phyloP scores from a whole-genome alignment of 2,797 vertebrate species.

The Hydrophis major region DNA sequence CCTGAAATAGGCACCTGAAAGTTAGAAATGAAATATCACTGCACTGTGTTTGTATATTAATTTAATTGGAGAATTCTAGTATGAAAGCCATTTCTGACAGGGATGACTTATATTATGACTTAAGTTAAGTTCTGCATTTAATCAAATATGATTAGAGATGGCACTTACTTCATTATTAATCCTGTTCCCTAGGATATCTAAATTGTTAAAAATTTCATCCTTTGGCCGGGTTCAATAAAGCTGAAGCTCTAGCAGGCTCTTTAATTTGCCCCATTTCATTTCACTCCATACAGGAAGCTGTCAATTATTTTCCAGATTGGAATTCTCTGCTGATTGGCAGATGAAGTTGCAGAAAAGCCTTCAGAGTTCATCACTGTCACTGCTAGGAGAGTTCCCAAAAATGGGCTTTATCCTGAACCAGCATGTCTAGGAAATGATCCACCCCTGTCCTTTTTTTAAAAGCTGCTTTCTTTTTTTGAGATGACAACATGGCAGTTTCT shows the following conservation, averaged over 20 bases:
- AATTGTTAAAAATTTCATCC: neutral
- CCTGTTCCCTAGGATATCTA: neutral
- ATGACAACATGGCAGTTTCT: neutral
- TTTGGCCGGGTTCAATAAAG: neutral
- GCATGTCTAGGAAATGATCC: neutral
- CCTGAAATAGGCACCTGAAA: neutral
- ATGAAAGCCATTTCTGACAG: neutral
- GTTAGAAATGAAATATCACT: neutral
- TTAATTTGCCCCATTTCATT: neutral
- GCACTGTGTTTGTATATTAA: neutral
- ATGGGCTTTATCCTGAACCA: neutral
- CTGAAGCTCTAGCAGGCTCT: neutral
- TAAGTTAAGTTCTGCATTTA: neutral
- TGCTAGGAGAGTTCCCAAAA: neutral
- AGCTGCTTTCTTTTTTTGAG: neutral
- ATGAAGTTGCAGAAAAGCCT: neutral
- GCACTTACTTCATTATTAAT: neutral
- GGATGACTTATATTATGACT: neutral
- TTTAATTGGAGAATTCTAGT: neutral
- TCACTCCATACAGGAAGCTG: neutral
- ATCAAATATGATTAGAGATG: neutral
- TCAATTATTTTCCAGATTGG: neutral
- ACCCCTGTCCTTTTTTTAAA: neutral
- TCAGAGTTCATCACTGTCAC: neutral
- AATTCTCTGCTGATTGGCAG: neutral